phyloP scores from a whole-genome alignment of 2,888 invertebrate genomes.

The Clanis bilineata region DNA sequence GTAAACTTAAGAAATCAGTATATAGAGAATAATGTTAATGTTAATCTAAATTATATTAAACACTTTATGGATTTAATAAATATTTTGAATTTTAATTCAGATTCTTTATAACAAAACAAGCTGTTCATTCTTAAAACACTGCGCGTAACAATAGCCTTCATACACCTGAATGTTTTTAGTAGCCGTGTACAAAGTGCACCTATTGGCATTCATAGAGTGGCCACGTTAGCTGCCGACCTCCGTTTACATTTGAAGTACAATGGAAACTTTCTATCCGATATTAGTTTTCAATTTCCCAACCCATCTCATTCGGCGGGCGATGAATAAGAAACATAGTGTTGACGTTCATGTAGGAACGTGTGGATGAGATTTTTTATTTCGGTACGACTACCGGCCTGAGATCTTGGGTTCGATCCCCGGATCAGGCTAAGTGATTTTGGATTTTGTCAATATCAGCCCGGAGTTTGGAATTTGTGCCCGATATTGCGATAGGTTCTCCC shows the following conservation, averaged over 20 bases:
- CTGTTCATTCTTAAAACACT: background rate
- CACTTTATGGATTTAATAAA: no score
- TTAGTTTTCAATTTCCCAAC: slow-evolving; percentile 56
- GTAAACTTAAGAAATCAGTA: no score
- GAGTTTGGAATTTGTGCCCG: no score
- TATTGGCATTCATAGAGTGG: slow-evolving; percentile 9
- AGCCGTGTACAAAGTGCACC: background rate
- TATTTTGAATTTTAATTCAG: no score
- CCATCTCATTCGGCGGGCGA: slow-evolving; percentile 29
- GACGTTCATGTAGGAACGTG: background rate
- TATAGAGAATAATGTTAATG: no score
- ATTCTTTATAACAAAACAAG: no score
- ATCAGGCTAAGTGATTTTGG: no score
- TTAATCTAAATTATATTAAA: no score
- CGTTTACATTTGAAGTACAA: slow-evolving; percentile 30
- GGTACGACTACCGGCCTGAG: no score
- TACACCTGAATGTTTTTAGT: background rate
- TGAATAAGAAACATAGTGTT: slow-evolving; percentile 17
- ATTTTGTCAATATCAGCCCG: no score
- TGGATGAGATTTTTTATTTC: slow-evolving; percentile 7
- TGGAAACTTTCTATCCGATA: slow-evolving; percentile 52
- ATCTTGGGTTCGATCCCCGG: no score
- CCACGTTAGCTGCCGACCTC: background rate
- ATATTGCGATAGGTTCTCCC: no score
- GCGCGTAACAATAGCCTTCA: background rate